Percentiles rank a stretch among this genome's conserved stretches.
phyloP scores from a whole-genome alignment of 2,797 vertebrate species.

The Sebastes vulpes region DNA sequence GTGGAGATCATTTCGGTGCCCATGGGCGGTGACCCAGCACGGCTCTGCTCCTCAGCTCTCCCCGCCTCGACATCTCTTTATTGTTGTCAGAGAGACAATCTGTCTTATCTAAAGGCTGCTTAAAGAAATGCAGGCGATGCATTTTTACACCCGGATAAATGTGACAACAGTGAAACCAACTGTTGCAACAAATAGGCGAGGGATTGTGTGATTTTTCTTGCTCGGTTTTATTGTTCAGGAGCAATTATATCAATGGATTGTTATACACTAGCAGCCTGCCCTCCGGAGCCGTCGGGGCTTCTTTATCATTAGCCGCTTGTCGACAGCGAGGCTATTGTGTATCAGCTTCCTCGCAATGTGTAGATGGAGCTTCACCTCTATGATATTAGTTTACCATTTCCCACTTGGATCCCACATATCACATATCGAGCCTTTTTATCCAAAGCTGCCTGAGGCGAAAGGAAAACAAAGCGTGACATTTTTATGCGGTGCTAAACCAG shows the following conservation, averaged over 20 bases:
- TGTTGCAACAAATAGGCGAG: not conserved
- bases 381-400: conserved; percentile 28
- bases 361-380: conserved; percentile 10
- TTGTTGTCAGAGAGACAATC: not conserved
- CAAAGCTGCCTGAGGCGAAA: conserved; percentile 11
- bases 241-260: not conserved
- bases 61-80: not conserved
- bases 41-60: not conserved
- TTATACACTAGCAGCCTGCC: not conserved
- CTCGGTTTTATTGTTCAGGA: not conserved
- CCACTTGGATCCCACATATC: not conserved
- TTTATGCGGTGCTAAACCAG: conserved; percentile 16
- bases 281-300: not conserved
- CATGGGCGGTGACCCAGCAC: not conserved
- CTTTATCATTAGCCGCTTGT: conserved; percentile 4
- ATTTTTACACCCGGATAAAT: not conserved
- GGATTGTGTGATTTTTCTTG: not conserved
- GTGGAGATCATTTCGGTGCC: not conserved
- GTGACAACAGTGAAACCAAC: not conserved
- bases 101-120: not conserved
- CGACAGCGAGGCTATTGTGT: not conserved
- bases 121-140: not conserved
- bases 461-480: conserved; percentile 16
- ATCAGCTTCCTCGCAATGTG: not conserved
- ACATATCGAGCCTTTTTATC: conserved; percentile 8